phyloP scores from a whole-genome alignment of 2,113 vertebrate genomes.

The Malurus melanocephalus region DNA sequence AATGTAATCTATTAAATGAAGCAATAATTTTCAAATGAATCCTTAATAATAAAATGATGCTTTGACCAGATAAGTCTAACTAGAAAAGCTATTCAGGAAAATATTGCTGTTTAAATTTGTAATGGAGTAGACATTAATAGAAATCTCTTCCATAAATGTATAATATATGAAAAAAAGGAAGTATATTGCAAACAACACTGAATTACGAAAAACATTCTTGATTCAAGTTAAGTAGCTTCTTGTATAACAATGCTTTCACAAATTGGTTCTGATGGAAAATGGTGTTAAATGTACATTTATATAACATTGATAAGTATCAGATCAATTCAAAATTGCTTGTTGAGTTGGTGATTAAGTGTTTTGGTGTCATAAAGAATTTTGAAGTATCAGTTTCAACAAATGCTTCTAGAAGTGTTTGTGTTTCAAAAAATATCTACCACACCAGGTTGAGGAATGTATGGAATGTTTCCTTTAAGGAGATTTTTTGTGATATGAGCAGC shows the following conservation, averaged over 20 bases:
- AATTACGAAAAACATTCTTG: not conserved
- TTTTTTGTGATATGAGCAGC: not conserved
- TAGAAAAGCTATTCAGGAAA: not conserved
- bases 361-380: not conserved
- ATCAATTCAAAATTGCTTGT: not conserved
- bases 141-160: not conserved
- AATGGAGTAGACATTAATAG: not conserved
- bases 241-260: not conserved
- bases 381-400: not conserved
- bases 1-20: not conserved
- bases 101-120: not conserved
- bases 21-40: not conserved
- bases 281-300: not conserved
- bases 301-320: not conserved
- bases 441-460: not conserved
- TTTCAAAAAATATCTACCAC: not conserved
- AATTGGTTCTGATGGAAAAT: not conserved
- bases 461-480: not conserved
- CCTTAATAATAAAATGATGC: not conserved
- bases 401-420: not conserved
- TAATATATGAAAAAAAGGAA: not conserved
- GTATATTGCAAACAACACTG: not conserved
- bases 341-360: not conserved
- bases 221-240: not conserved
- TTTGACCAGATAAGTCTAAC: not conserved